Evolutionary conservation across 1,140 invertebrate species (phyloP).

Genomic region (Diabrotica virgifera): DNA sequence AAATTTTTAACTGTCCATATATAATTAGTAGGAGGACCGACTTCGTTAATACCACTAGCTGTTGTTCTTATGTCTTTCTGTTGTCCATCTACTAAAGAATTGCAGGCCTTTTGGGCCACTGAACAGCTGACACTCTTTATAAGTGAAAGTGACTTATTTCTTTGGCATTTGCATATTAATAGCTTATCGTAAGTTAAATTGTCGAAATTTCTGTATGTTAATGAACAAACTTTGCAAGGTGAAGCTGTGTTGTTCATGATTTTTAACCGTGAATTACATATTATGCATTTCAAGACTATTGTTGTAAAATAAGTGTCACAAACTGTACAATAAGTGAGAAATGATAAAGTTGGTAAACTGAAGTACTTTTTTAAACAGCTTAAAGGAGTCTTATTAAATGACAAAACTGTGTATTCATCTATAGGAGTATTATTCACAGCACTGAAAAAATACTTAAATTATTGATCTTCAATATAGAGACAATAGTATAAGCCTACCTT

Average conservation of each 20-base stretch:
- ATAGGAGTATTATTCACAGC: conserved; percentile 26
- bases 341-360: conserved; percentile 28
- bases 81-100: conserved; percentile 41
- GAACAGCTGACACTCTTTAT: conserved; percentile 45
- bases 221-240: conserved; percentile 43
- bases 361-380: conserved; percentile 20
- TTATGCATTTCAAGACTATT: conserved; percentile 30
- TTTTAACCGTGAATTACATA: conserved; percentile 32
- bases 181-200: conserved; percentile 41
- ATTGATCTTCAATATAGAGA: conserved; percentile 33
- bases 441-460: conserved; percentile 32
- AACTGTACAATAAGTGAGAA: conserved; percentile 21
- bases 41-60: conserved; percentile 43
- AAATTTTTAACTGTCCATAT: conserved; percentile 38
- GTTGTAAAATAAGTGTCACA: conserved; percentile 30
- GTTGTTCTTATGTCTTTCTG: conserved; percentile 42
- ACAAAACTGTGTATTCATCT: conserved; percentile 28
- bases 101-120: conserved; percentile 38
- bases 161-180: conserved; percentile 35
- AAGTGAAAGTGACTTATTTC: conserved; percentile 39
- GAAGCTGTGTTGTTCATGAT: conserved; percentile 43
- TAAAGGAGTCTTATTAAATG: conserved; percentile 8
- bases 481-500: conserved; percentile 13
- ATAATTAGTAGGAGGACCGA: conserved; percentile 27
- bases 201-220: conserved; percentile 36